Evolutionary conservation across 1,140 invertebrate species (phyloP), one percentile per base, ranked within the genome.

Genomic region (Leptinotarsa defecta): DNA sequence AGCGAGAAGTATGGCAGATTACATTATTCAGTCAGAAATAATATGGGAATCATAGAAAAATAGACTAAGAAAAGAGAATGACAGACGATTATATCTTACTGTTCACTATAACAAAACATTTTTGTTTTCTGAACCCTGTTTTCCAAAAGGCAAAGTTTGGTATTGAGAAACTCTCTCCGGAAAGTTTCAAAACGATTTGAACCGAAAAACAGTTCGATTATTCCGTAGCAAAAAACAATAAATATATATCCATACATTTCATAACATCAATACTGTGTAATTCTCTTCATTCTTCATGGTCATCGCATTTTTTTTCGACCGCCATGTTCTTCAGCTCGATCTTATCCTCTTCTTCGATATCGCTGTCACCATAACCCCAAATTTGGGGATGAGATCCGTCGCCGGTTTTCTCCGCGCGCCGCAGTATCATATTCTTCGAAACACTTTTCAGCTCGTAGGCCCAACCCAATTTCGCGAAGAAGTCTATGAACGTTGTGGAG

Each of bases 401-500:
- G 1, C 93, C 93, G 57, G 86, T 88, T 77, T 90, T 89, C 2
- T 85, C 78, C 0, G 91, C 91, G 62, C 91, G 86, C 20, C 89
- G 87, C 13, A 85, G 79, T 0, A 94, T 88, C 90, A 94, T 92
- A 17, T 87, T 84, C 0, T 87, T 81, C 0, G 91, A 91, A 0
- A 91, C 92, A 1, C 85, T 88, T 88, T 89, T 90, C 84, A 93
- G 86, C 84, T 91, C 93, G 79, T 91, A 94, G 13, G 92, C 93
- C 90, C 92, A 92, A 22, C 93, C 93, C 15, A 94, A 81, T 73
- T 87, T 88, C 0, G 91, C 90, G 73, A 93, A 94, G 1, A 88
- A 86, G 77, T 94, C 91, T 63, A 95, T 94, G 76, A 94, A 92
- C 0, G 80, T 88, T 0, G 93, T 94, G 0, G 92, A 93, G 1